phyloP scores from a whole-genome alignment of 2,797 vertebrate genomes.

The Remorina albescens region DNA sequence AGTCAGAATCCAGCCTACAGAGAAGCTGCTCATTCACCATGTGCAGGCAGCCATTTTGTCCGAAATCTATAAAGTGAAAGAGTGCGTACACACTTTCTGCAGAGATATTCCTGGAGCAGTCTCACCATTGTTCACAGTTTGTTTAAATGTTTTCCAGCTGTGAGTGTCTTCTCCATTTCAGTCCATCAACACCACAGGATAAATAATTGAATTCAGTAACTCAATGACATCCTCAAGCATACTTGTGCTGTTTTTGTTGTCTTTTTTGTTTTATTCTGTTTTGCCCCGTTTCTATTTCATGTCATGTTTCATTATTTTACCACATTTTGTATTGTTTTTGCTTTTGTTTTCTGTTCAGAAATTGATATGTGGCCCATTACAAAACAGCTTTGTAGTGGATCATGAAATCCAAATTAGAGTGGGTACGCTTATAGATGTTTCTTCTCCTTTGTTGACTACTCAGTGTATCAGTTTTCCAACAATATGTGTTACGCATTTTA shows the following conservation, averaged over 20 bases:
- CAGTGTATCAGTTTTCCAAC: conserved; percentile 30
- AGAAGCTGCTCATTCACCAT: conserved; percentile 44
- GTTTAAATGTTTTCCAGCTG: conserved; percentile 66
- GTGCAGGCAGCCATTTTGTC: conserved; percentile 51
- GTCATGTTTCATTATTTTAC: neutral
- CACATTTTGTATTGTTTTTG: conserved; percentile 11
- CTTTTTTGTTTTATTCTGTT: conserved; percentile 23
- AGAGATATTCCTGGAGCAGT: conserved; percentile 37
- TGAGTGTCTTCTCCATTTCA: conserved; percentile 16
- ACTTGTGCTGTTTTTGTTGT: conserved; percentile 3
- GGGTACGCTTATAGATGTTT: conserved; percentile 15
- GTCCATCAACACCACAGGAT: conserved; percentile 22
- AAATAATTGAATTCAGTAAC: neutral
- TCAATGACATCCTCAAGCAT: neutral
- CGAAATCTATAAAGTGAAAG: neutral
- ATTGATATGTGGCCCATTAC: neutral
- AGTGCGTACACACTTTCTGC: neutral
- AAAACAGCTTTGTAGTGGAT: conserved; percentile 6
- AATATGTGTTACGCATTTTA: conserved; percentile 39
- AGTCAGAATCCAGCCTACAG: conserved; percentile 39
- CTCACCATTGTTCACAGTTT: conserved; percentile 40
- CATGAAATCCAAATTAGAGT: neutral
- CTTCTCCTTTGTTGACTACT: conserved; percentile 11
- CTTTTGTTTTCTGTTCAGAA: neutral
- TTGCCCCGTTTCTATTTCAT: neutral